These are phyloP conservation scores for Gallinago media DNA, from an alignment of 2,113 vertebrate species.

Conservation along the genomic window DNA sequence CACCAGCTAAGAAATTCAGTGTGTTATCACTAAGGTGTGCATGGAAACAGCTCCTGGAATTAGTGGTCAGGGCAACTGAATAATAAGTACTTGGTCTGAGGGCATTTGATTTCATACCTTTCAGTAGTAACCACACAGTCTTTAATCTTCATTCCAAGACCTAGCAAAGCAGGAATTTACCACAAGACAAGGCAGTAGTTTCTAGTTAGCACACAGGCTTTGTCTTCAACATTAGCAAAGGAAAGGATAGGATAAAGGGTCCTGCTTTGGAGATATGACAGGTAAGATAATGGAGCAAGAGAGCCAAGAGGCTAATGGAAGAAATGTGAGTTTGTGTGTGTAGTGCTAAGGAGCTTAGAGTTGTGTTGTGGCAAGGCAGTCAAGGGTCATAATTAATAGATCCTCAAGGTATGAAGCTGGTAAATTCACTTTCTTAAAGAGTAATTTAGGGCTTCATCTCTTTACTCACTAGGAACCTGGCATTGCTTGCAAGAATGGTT, in stretches of 20 bases:
- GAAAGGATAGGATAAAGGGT: background rate
- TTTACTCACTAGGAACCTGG: background rate
- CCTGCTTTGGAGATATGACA: background rate
- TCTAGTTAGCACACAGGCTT: background rate
- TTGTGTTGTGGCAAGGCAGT: background rate
- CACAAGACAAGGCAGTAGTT: background rate
- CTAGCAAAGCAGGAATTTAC: background rate
- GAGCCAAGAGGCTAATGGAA: background rate
- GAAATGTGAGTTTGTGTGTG: background rate
- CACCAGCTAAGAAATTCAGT: background rate
- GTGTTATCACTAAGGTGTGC: background rate
- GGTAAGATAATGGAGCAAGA: background rate
- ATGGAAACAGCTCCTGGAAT: background rate
- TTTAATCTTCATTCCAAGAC: background rate
- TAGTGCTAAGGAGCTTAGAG: background rate
- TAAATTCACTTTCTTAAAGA: background rate
- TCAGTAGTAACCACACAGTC: background rate
- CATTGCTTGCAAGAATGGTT: background rate
- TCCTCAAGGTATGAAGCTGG: background rate
- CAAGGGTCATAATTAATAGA: background rate
- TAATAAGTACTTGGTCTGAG: background rate
- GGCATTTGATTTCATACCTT: background rate
- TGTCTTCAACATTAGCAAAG: background rate
- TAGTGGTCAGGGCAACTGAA: background rate
- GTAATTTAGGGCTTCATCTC: background rate